These are phyloP conservation scores for Polypterus senegalus DNA, from an alignment of 2,113 vertebrate genomes.

Conservation along the genomic window DNA sequence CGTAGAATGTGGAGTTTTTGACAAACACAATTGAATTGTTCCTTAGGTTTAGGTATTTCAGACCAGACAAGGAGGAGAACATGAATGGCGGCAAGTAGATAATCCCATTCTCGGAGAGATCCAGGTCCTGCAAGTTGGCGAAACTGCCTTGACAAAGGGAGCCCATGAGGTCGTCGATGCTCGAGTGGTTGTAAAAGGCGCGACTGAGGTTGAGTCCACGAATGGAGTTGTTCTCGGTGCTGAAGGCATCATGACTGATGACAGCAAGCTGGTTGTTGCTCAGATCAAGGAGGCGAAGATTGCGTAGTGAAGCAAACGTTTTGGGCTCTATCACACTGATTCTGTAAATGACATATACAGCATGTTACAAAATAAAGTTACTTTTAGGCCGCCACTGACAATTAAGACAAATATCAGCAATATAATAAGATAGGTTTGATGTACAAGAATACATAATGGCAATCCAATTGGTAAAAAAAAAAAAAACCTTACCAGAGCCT, in stretches of 20 bases:
- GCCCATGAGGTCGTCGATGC: constrained; percentile 34
- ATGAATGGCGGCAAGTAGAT: constrained; percentile 32
- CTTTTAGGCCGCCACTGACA: no score
- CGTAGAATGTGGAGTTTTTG: constrained; percentile 46
- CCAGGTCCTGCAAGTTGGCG: constrained; percentile 30
- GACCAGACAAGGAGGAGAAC: constrained; percentile 27
- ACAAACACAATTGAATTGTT: constrained; percentile 51
- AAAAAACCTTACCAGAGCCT: no score
- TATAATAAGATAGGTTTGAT: no score
- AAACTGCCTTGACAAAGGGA: constrained; percentile 35
- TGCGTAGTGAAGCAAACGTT: constrained; percentile 40
- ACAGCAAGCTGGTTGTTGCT: constrained; percentile 44
- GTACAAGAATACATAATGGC: no score
- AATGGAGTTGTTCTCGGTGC: constrained; percentile 43
- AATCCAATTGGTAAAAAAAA: no score
- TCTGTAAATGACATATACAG: constrained; percentile 23
- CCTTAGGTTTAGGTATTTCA: constrained; percentile 38
- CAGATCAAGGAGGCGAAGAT: constrained; percentile 45
- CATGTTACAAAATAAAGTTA: no score
- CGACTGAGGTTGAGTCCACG: constrained; percentile 52
- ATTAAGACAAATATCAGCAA: no score
- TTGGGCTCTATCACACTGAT: constrained; percentile 43
- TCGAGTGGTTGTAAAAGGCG: constrained; percentile 43
- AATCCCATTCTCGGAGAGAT: constrained; percentile 42
- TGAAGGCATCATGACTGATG: constrained; percentile 53